A percentile compares a stretch with the other conserved stretches of the same genome.
phyloP scores from a whole-genome alignment of 2,113 vertebrate genomes.

The Sturnira hondurensis region DNA sequence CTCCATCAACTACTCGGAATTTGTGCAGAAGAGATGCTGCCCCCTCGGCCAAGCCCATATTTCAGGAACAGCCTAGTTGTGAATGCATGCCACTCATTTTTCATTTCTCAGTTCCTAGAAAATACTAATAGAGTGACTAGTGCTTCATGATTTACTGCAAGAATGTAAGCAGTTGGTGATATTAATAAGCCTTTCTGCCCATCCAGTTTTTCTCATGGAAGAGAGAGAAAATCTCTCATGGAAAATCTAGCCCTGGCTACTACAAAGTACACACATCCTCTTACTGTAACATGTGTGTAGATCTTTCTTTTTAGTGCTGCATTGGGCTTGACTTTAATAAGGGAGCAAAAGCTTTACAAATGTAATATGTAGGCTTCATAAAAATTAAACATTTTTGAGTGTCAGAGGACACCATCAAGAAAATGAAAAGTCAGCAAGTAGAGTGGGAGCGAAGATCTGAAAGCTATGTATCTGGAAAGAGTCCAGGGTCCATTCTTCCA shows the following conservation, averaged over 20 bases:
- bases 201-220: conserved; percentile 48
- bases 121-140: not conserved
- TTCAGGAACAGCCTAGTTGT: not conserved
- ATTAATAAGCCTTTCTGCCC: conserved; percentile 24
- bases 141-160: conserved; percentile 29
- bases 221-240: conserved; percentile 22
- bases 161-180: not conserved
- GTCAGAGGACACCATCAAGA: not conserved
- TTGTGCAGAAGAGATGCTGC: not conserved
- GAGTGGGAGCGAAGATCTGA: not conserved
- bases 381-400: not conserved
- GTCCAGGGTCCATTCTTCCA: not conserved
- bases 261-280: not conserved
- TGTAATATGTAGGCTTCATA: not conserved
- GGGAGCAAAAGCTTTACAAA: not conserved
- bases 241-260: not conserved
- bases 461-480: not conserved
- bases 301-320: not conserved
- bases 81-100: not conserved
- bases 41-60: not conserved
- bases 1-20: not conserved
- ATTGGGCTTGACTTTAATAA: not conserved
- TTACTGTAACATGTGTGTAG: not conserved
- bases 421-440: not conserved
- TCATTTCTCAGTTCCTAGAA: conserved; percentile 38